Conservation (phyloP, 2,888 invertebrate species). For the Macrophya annulata region DNA sequence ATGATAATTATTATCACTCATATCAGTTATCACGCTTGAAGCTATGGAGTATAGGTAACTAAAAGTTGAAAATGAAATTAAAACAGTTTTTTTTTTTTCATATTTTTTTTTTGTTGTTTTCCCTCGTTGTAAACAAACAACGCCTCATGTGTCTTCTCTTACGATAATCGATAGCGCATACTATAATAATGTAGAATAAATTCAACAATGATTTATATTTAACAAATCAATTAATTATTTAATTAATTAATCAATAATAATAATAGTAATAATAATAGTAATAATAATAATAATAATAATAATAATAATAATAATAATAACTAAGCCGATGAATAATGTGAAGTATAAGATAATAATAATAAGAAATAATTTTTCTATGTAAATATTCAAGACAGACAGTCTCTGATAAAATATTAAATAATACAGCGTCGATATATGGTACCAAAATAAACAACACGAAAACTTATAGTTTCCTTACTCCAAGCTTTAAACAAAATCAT, state of each 20-base stretch:
- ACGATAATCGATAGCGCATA: neutral
- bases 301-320: neutral
- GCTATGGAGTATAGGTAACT: conserved; percentile 65
- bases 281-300: conserved; percentile 2
- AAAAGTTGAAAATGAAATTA: neutral
- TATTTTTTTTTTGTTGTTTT: neutral
- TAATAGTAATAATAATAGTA: neutral
- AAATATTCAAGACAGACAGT: neutral
- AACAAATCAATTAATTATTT: neutral
- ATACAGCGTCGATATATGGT: neutral
- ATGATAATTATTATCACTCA: conserved; percentile 58
- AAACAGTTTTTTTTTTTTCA: neutral
- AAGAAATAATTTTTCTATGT: conserved; percentile 16
- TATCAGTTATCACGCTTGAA: conserved; percentile 65
- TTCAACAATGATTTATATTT: conserved; percentile 49
- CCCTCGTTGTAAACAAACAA: neutral
- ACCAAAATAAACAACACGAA: conserved; percentile 10
- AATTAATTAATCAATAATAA: conserved; percentile 1
- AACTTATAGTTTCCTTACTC: conserved; percentile 63
- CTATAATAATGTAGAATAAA: neutral
- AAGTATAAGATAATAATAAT: neutral
- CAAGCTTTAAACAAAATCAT: conserved; percentile 59
- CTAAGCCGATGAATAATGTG: conserved; percentile 5
- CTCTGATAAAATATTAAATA: neutral
- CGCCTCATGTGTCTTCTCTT: neutral